phyloP scores from a whole-genome alignment of 2,113 vertebrate species.

The Passer montanus region DNA sequence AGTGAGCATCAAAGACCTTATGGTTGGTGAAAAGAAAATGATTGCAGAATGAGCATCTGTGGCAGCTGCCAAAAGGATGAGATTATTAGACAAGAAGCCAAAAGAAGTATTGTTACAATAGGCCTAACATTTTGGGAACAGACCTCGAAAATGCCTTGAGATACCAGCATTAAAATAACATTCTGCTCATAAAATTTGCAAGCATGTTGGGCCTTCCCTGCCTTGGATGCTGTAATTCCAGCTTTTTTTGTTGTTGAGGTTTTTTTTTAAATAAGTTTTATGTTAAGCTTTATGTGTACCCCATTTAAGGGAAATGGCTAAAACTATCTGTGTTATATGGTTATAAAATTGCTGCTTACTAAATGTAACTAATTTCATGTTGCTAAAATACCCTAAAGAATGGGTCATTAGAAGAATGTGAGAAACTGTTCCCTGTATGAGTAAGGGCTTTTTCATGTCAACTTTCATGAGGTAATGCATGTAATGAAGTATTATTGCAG shows the following conservation, averaged over 20 bases:
- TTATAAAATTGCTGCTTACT: neutral
- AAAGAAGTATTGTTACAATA: neutral
- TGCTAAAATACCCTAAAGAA: neutral
- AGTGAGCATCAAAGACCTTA: neutral
- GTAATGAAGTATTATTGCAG: neutral
- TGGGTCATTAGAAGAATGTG: neutral
- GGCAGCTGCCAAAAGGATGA: neutral
- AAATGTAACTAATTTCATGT: neutral
- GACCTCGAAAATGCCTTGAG: neutral
- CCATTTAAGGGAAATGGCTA: neutral
- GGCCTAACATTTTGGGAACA: neutral
- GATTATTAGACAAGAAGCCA: neutral
- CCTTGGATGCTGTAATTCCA: neutral
- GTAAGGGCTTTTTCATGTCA: neutral
- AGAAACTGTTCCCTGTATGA: neutral
- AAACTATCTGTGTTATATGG: neutral
- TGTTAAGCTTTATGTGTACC: neutral
- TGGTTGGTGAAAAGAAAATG: neutral
- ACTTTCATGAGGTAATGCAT: neutral
- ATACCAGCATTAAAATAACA: neutral
- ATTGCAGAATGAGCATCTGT: neutral
- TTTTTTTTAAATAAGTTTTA: neutral
- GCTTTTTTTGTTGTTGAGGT: neutral
- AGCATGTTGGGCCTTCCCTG: neutral
- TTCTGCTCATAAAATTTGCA: neutral